Evolutionary conservation across 2,113 vertebrate species (phyloP).

Genomic region (Prochilodus magdalenae): DNA sequence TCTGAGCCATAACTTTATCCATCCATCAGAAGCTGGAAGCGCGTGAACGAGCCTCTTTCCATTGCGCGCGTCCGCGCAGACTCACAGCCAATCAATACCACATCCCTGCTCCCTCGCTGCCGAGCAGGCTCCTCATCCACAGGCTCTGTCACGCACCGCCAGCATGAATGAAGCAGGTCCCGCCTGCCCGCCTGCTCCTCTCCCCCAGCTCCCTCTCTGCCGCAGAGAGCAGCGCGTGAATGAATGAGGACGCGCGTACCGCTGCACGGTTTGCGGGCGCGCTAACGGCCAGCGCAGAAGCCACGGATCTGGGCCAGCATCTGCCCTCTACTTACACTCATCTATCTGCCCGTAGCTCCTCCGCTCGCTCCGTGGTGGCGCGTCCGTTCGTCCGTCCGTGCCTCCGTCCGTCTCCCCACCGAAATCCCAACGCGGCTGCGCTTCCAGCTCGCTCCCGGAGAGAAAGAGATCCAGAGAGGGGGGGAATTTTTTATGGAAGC

Average conservation of each 20-base stretch:
- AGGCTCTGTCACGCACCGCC: neutral
- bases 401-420: no score
- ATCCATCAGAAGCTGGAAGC: no score
- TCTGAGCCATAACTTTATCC: no score
- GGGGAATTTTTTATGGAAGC: no score
- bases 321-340: conserved; percentile 59
- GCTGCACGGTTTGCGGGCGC: no score
- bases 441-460: conserved; percentile 11
- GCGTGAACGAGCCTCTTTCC: no score
- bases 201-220: neutral
- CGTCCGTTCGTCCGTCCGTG: no score
- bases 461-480: conserved; percentile 2
- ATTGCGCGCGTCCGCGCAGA: no score
- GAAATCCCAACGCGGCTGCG: conserved; percentile 57
- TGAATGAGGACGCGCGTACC: conserved; percentile 20
- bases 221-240: neutral
- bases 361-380: conserved; percentile 37
- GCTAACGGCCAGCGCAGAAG: neutral
- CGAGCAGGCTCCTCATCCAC: no score
- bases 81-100: neutral
- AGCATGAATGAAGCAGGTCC: conserved; percentile 37
- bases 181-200: neutral
- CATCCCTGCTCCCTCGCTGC: neutral
- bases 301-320: neutral
- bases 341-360: conserved; percentile 52